Evolutionary conservation across 2,888 invertebrate genomes (phyloP).

Genomic region (Camponotus fellah): DNA sequence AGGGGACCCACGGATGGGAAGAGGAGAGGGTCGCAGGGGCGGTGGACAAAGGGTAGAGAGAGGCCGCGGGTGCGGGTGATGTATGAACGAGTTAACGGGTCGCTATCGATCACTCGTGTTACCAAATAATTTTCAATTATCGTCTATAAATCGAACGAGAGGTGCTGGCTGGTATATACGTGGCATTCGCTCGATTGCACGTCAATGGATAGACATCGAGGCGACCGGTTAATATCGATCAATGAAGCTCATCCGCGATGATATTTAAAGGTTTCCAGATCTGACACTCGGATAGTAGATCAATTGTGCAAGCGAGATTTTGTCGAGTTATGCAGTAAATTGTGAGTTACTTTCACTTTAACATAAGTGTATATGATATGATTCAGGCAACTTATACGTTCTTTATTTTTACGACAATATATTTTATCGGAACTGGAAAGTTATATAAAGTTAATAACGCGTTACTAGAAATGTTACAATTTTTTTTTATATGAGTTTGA

Average conservation of each 20-base stretch:
- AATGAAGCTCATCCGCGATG: slow-evolving; percentile 25
- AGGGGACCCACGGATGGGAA: slow-evolving; percentile 60
- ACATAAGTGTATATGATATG: background rate
- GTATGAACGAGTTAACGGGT: slow-evolving; percentile 84
- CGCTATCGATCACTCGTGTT: slow-evolving; percentile 83
- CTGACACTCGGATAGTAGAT: slow-evolving; percentile 31
- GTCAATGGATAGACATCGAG: slow-evolving; percentile 19
- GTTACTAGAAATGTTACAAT: background rate
- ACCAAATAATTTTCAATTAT: slow-evolving; percentile 85
- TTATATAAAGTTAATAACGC: background rate
- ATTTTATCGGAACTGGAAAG: background rate
- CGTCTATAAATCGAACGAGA: slow-evolving; percentile 77
- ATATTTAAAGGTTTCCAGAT: slow-evolving; percentile 52
- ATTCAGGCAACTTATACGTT: slow-evolving; percentile 11
- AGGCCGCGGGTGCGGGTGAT: slow-evolving; percentile 75
- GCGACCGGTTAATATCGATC: slow-evolving; percentile 59
- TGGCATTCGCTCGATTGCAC: slow-evolving; percentile 24
- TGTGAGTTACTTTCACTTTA: background rate
- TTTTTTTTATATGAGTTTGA: background rate
- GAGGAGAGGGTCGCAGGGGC: slow-evolving; percentile 55
- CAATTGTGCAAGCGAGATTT: slow-evolving; percentile 42
- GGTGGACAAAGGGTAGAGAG: slow-evolving; percentile 56
- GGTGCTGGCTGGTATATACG: slow-evolving; percentile 45
- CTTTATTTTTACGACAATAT: background rate
- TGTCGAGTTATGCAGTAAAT: background rate